phyloP scores from a whole-genome alignment of 2,797 vertebrate species.

The Nyctibius grandis region DNA sequence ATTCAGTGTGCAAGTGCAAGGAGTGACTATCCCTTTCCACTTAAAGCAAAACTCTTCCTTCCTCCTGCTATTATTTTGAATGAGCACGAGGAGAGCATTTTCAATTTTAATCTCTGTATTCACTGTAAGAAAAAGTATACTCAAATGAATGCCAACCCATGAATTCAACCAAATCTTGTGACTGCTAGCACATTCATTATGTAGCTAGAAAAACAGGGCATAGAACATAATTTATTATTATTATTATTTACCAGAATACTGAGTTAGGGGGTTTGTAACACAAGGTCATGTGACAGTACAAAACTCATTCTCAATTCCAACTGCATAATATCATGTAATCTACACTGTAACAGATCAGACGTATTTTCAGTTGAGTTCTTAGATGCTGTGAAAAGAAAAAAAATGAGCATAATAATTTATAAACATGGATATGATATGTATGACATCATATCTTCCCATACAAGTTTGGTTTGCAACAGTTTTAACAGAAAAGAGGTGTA shows the following conservation, averaged over 20 bases:
- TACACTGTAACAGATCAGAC: background rate
- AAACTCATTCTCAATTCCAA: background rate
- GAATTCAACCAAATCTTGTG: background rate
- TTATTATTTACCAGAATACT: background rate
- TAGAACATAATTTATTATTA: background rate
- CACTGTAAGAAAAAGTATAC: background rate
- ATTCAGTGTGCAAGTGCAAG: slow-evolving; percentile 73
- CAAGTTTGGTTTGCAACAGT: background rate
- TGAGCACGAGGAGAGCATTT: slow-evolving; percentile 6
- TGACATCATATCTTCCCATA: background rate
- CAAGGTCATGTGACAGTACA: background rate
- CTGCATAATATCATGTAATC: background rate
- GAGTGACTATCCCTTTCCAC: slow-evolving; percentile 23
- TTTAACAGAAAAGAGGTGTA: background rate
- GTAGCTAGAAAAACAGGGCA: background rate
- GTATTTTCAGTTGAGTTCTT: background rate
- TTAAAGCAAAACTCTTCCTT: slow-evolving; percentile 32
- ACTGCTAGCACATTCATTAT: background rate
- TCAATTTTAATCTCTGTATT: background rate
- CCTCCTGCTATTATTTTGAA: slow-evolving; percentile 15
- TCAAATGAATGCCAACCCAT: background rate
- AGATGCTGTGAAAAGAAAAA: background rate
- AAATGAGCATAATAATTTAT: background rate
- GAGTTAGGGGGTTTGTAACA: background rate
- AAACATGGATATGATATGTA: background rate